Base-by-base conservation (phyloP, 2,888 invertebrate genomes). In the Rhaphigaster nebulosa region DNA sequence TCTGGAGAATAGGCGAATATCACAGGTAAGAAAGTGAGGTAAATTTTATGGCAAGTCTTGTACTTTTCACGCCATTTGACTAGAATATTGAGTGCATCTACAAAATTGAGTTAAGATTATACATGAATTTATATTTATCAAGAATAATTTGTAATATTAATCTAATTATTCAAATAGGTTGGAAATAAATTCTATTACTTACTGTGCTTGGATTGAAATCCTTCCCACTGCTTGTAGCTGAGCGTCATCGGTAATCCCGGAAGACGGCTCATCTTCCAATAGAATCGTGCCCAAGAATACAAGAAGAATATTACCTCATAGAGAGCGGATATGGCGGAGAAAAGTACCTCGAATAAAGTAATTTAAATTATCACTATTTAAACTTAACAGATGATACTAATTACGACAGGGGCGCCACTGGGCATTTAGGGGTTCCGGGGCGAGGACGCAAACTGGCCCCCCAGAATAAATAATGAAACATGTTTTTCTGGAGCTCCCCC, bases 1-100 rank as follows among this genome's bases (percentile, higher is more conserved):
- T 92, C 92, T 60, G 92, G 92, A 15, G 92, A 91, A 29, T 92
- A 92, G 50, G 92, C 91, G 3, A 92, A 91, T 29, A 92, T 92
- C n/a, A 92, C 45, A 23, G 92, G 92, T 87, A 92, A 91, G 87
- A 92, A 92, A 26, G 92, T 90, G 10, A 92, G 91, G 6, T 91
- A 91, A 0, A 92, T 91, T 65, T 92, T 92, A 50, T 92, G 92
- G 60, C 91, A 92, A 38, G 87, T 84, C 38, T 87, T 91, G 90
- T 91, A 92, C 13, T 92, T 50, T 41, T 92, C 91, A 26, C 92
- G 88, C 92, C 92, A 92, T 70, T 92, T 88, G 18, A 90, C 88
- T 29, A 91, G 91, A 29, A 91, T 90, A 45, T 91, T 70, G 60
- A 92, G 91, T 87, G 92, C 92, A 87, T 91, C 92, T 92, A 88